Percentiles rank a stretch among this genome's conserved stretches.
phyloP scores from a whole-genome alignment of 2,113 vertebrate genomes.

The Trochalopteron elliotii region DNA sequence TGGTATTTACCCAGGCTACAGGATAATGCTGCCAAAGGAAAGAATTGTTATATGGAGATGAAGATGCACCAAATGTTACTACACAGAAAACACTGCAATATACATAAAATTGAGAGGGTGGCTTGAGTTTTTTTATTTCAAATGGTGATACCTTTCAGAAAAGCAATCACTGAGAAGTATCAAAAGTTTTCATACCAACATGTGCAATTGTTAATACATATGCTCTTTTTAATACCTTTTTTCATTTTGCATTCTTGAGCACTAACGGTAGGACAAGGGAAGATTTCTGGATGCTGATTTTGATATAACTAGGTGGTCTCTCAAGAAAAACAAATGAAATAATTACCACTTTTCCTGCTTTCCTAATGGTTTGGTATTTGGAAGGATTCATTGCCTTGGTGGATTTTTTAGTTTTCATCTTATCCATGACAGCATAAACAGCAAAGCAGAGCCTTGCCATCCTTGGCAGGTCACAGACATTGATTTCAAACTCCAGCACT shows the following conservation, averaged over 20 bases:
- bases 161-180: neutral
- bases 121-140: neutral
- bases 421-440: slow-evolving; percentile 94
- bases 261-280: neutral
- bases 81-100: neutral
- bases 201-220: neutral
- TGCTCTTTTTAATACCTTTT: fast-evolving
- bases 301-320: neutral
- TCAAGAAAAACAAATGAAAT: neutral
- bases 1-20: slow-evolving; percentile 98
- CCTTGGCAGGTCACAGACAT: slow-evolving; percentile 89
- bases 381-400: slow-evolving; percentile 87
- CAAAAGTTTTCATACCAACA: neutral
- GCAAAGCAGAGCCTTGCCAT: slow-evolving; percentile 98
- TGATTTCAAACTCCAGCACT: slow-evolving; percentile 91
- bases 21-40: slow-evolving; percentile 88
- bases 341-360: slow-evolving; percentile 96
- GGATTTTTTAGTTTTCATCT: slow-evolving; percentile 93
- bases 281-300: neutral
- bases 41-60: neutral
- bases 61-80: neutral
- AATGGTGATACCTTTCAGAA: neutral
- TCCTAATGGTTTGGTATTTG: slow-evolving; percentile 98
- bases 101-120: neutral
- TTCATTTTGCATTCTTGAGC: neutral